phyloP scores from a whole-genome alignment of 2,113 vertebrate genomes.

The Cygnus atratus region DNA sequence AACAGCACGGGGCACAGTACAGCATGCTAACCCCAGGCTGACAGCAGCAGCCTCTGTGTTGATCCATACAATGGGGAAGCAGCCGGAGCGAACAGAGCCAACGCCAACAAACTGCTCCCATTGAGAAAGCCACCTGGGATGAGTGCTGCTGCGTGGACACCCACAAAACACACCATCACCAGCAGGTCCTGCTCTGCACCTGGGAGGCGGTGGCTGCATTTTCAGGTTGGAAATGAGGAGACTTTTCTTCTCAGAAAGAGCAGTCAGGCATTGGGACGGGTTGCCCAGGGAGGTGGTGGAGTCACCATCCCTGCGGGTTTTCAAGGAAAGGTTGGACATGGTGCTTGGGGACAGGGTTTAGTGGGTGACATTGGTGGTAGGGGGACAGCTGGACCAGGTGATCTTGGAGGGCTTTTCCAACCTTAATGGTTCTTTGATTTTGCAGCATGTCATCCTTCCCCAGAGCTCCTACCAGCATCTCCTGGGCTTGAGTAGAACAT shows the following conservation, averaged over 20 bases:
- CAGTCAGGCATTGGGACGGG: no score
- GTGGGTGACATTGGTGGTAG: no score
- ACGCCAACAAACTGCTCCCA: accelerated
- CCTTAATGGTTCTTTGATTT: no score
- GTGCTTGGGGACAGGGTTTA: no score
- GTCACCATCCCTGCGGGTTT: no score
- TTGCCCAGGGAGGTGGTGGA: no score
- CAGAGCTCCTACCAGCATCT: neutral
- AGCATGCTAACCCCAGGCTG: accelerated
- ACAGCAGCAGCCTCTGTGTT: neutral
- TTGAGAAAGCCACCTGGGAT: neutral
- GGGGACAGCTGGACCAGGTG: no score
- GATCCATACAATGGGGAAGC: neutral
- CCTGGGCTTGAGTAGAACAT: neutral
- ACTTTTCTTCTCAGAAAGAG: no score
- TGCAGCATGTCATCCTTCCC: neutral
- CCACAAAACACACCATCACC: neutral
- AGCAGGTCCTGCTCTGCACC: neutral
- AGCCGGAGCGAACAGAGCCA: neutral
- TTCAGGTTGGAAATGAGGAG: no score
- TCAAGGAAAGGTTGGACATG: no score
- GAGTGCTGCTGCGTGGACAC: accelerated
- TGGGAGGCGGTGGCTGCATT: accelerated
- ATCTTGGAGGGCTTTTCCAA: no score
- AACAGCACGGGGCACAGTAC: neutral